Conservation (phyloP, 2,888 invertebrate species). For the Eristalinus sepulchralis region DNA sequence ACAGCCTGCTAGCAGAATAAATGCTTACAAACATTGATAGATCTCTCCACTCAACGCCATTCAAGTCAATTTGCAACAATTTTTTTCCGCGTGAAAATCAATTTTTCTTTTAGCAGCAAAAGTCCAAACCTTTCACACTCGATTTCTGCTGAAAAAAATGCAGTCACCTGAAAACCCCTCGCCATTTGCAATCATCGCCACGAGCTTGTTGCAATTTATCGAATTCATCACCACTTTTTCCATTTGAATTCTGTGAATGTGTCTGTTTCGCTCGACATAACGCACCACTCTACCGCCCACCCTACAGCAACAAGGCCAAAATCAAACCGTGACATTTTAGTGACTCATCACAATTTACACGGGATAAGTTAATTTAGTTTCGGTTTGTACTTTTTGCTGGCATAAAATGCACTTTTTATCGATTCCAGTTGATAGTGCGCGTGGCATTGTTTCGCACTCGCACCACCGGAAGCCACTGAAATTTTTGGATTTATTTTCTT, state of each 20-base stretch:
- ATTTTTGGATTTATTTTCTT: neutral
- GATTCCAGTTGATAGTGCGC: neutral
- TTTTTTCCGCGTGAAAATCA: neutral
- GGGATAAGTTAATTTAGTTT: neutral
- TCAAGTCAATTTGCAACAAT: neutral
- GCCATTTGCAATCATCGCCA: neutral
- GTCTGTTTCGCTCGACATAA: neutral
- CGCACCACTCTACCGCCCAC: neutral
- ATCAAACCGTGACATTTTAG: conserved; percentile 9
- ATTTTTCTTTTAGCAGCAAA: neutral
- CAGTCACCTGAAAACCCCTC: neutral
- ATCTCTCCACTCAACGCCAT: neutral
- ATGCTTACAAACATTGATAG: too few relatives aligned
- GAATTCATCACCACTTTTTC: neutral
- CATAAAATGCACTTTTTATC: neutral
- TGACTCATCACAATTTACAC: conserved; percentile 15
- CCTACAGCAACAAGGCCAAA: neutral
- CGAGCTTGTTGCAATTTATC: neutral
- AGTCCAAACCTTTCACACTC: neutral
- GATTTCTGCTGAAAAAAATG: neutral
- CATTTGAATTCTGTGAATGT: neutral
- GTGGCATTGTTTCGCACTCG: neutral
- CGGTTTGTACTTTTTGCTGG: neutral
- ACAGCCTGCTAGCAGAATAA: too few relatives aligned
- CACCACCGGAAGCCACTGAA: neutral